Conservation (phyloP, 2,888 invertebrate genomes). For the Sarcophaga variegata region DNA sequence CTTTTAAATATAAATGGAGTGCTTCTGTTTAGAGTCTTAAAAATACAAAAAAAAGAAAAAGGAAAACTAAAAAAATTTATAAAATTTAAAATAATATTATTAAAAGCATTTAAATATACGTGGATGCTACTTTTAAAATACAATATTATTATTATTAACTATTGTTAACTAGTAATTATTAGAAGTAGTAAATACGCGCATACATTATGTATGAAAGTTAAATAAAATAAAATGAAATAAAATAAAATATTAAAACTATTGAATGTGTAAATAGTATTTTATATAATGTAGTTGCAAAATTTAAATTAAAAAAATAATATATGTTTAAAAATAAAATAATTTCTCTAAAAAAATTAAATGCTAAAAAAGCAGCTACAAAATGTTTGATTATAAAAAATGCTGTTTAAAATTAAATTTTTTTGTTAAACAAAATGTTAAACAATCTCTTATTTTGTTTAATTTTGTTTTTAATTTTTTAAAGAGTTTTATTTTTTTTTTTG, state of each 20-base stretch:
- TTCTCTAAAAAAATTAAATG: constrained; percentile 55
- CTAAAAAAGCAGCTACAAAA: constrained; percentile 54
- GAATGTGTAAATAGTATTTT: not conserved
- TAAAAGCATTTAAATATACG: constrained; percentile 57
- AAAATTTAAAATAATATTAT: constrained; percentile 38
- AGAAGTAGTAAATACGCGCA: constrained; percentile 24
- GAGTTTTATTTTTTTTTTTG: constrained; percentile 8
- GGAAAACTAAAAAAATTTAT: constrained; percentile 33
- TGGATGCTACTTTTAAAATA: not conserved
- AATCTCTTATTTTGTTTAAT: constrained; percentile 5
- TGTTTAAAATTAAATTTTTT: not conserved
- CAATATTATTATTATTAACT: not conserved
- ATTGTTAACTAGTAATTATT: constrained; percentile 20
- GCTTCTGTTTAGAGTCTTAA: constrained; percentile 57
- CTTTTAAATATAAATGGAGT: constrained; percentile 17
- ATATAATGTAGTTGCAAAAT: constrained; percentile 27
- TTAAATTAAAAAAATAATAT: constrained; percentile 2
- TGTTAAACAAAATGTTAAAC: constrained; percentile 2
- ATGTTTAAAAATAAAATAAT: constrained; percentile 29
- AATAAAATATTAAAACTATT: constrained; percentile 41
- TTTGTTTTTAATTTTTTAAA: constrained; percentile 26
- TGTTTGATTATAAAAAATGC: constrained; percentile 17
- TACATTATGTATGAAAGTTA: too few relatives aligned
- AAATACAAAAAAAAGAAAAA: not conserved
- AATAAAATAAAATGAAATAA: not conserved